Base-by-base conservation (phyloP, 37 sponge, comb jelly and placozoan species). In the Halisarca cf. caerulea region DNA sequence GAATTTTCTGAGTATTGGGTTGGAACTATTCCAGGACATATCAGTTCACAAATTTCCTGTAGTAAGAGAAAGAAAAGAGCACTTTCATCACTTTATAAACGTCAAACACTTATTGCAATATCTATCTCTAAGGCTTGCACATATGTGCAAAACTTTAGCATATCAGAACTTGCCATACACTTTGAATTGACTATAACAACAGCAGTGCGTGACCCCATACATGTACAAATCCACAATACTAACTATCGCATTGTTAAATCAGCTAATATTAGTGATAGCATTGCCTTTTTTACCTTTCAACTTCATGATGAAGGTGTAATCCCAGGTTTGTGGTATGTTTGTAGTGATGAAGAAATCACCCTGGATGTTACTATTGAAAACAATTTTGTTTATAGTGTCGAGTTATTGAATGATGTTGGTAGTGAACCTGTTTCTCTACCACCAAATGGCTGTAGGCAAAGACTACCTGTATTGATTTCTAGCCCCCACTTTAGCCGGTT, bases 341-440 rank as follows among this genome's bases (percentile, higher is more conserved):
- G 32, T 32, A 34, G 32, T 4, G 4, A 30, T 68, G 34, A 6
- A 1, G 2, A 28, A 27, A 30, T 68, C 35, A 34, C 30, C 17
- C 34, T 68, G 11, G 69, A 68, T 68, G 69, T 30, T 1, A 30
- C 17, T 8, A 68, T 68, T 34, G 69, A 68, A 3, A 68, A 68
- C 4, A 1, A n/a, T 33, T 68, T 68, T 30, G 24, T 17, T 43
- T 74, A 41, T 41, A 40, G 41, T 21, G 42, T 74, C 1, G 77
- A 74, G 21, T 17, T 74, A 11, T 41, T 74, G 24, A 40, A 18
- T 23, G 24, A 33, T 17, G 41, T 24, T 20, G 18, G 43, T 23
- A n/a, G 18, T 74, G 45, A 40, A 18, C 77, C 77, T 40, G 24
- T 74, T n/a, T 36, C 77, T 74, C 77, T 74, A n/a, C 42, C 77